Conservation (phyloP, 2,113 vertebrate genomes). For the Strix uralensis region DNA sequence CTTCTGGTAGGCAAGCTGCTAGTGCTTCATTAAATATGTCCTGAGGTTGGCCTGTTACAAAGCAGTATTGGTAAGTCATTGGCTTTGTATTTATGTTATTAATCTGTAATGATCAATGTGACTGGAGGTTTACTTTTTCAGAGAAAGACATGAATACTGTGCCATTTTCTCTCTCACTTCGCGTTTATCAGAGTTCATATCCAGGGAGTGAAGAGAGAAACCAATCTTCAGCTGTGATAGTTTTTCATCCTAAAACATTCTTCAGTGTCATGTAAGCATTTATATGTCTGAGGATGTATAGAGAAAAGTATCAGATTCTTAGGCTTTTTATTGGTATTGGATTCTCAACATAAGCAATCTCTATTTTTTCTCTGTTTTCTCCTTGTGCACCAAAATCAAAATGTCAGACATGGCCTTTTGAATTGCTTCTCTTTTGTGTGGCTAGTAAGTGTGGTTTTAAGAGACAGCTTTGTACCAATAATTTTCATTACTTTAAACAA, state of each 20-base stretch:
- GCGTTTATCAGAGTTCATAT: neutral
- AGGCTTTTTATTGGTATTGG: neutral
- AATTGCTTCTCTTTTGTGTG: neutral
- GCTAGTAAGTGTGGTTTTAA: neutral
- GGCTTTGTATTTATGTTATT: neutral
- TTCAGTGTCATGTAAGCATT: neutral
- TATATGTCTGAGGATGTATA: neutral
- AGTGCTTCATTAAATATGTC: constrained; percentile 49
- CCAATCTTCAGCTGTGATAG: neutral
- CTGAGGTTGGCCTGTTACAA: constrained; percentile 36
- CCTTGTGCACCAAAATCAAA: neutral
- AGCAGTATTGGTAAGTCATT: neutral
- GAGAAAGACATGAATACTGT: neutral
- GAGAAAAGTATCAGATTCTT: neutral
- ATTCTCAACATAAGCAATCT: neutral
- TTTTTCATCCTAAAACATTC: neutral
- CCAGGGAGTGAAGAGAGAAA: neutral
- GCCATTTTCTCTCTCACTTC: neutral
- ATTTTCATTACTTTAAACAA: neutral
- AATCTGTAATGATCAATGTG: neutral
- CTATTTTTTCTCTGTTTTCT: neutral
- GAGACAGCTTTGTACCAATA: neutral
- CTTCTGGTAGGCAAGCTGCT: constrained; percentile 12
- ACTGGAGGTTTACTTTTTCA: neutral
- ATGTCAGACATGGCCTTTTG: neutral